Percentiles rank a stretch among this genome's conserved stretches.
These are phyloP conservation scores for Stenoptilia bipunctidactyla DNA, from an alignment of 2,888 invertebrate genomes.

Conservation along the genomic window DNA sequence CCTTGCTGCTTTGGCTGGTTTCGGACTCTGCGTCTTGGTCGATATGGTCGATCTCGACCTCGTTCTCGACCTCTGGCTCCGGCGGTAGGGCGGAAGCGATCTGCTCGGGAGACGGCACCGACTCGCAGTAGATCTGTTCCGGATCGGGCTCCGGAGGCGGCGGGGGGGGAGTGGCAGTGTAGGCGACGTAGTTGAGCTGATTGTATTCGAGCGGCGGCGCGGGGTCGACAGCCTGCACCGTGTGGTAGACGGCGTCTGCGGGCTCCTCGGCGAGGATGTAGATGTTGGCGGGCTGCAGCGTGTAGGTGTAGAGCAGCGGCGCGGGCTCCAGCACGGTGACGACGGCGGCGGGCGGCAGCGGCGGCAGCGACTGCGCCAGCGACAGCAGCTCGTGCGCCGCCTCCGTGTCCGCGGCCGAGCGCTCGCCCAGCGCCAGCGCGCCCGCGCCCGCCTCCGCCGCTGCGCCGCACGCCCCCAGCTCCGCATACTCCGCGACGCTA, in stretches of 20 bases:
- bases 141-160: constrained; percentile 13
- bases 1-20: constrained; percentile 77
- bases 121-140: background rate
- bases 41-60: constrained; percentile 13
- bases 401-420: constrained; percentile 87
- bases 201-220: constrained; percentile 29
- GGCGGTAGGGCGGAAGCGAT: constrained; percentile 5
- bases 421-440: constrained; percentile 44
- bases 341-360: constrained; percentile 78
- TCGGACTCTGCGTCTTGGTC: constrained; percentile 7
- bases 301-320: constrained; percentile 71
- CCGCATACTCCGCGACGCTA: constrained; percentile 39
- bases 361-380: constrained; percentile 82
- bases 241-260: constrained; percentile 33
- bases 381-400: constrained; percentile 87
- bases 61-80: constrained; percentile 11
- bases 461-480: constrained; percentile 40
- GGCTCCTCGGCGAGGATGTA: constrained; percentile 44
- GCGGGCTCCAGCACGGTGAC: constrained; percentile 34
- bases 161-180: constrained; percentile 20
- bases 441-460: background rate
- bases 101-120: constrained; percentile 1
- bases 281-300: constrained; percentile 72
- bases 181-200: constrained; percentile 35
- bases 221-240: constrained; percentile 28